A percentile compares a stretch with the other conserved stretches of the same genome.
Evolutionary conservation across 2,797 vertebrate genomes (phyloP).

Genomic region (Centropyge bicolor): DNA sequence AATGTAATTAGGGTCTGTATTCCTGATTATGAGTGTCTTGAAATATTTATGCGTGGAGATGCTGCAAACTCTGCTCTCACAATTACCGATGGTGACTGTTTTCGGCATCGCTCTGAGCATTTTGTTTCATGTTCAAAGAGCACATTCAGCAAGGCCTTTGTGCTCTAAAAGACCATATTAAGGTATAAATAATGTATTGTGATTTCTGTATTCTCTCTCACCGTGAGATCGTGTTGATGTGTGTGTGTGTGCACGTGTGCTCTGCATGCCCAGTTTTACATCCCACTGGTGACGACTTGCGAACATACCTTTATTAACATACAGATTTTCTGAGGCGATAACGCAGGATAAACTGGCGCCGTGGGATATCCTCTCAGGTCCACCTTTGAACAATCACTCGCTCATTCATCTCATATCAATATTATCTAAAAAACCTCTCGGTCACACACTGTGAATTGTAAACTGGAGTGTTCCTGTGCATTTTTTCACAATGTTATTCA

Average conservation of each 20-base stretch:
- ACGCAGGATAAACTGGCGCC: constrained; percentile 5
- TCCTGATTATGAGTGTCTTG: constrained; percentile 63
- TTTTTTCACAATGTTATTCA: constrained; percentile 27
- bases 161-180: constrained; percentile 76
- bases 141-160: constrained; percentile 69
- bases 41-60: constrained; percentile 77
- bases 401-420: constrained; percentile 8
- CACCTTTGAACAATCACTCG: constrained; percentile 14
- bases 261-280: constrained; percentile 11
- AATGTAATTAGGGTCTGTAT: constrained; percentile 64
- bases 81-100: constrained; percentile 63
- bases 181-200: constrained; percentile 78
- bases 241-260: neutral
- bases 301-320: neutral
- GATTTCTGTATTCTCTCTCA: constrained; percentile 51
- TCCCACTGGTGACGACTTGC: constrained; percentile 1
- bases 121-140: constrained; percentile 80
- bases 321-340: neutral
- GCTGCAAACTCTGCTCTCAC: constrained; percentile 57
- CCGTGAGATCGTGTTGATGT: constrained; percentile 27
- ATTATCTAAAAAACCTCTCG: constrained; percentile 20
- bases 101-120: constrained; percentile 68
- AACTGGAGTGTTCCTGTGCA: constrained; percentile 19
- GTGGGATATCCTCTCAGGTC: neutral
- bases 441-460: constrained; percentile 30